Conservation (phyloP, 2,797 vertebrate species). For the Megalops cyprinoides region DNA sequence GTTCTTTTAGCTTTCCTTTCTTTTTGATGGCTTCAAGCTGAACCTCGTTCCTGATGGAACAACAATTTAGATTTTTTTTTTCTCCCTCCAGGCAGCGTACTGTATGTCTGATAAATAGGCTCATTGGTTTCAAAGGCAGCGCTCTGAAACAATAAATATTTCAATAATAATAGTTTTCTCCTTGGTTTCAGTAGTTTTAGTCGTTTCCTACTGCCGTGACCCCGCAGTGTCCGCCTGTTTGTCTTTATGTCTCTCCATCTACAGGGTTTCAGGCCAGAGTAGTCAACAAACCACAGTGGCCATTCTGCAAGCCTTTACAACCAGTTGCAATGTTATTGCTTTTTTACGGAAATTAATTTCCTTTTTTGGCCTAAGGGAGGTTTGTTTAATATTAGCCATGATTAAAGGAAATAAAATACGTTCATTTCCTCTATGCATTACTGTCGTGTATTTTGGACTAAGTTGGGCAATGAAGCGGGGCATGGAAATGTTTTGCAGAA, state of each 20-base stretch:
- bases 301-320: not conserved
- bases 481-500: not conserved
- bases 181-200: not conserved
- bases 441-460: not conserved
- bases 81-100: too few species aligned
- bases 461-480: conserved; percentile 1
- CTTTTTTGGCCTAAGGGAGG: conserved; percentile 41
- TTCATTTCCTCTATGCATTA: conserved; percentile 29
- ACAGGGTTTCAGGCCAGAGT: not conserved
- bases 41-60: too few species aligned
- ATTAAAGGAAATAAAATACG: conserved; percentile 41
- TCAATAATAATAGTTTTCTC: too few species aligned
- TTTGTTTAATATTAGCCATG: conserved; percentile 44
- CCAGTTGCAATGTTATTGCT: conserved; percentile 41
- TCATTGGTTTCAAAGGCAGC: too few species aligned
- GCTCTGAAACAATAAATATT: too few species aligned
- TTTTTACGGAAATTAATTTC: conserved; percentile 46
- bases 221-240: not conserved
- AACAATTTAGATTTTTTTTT: too few species aligned
- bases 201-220: not conserved
- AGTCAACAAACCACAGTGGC: not conserved
- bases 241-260: not conserved
- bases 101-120: too few species aligned
- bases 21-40: too few species aligned
- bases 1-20: too few species aligned